phyloP scores from a whole-genome alignment of 1,140 invertebrate species.

The Battus philenor region DNA sequence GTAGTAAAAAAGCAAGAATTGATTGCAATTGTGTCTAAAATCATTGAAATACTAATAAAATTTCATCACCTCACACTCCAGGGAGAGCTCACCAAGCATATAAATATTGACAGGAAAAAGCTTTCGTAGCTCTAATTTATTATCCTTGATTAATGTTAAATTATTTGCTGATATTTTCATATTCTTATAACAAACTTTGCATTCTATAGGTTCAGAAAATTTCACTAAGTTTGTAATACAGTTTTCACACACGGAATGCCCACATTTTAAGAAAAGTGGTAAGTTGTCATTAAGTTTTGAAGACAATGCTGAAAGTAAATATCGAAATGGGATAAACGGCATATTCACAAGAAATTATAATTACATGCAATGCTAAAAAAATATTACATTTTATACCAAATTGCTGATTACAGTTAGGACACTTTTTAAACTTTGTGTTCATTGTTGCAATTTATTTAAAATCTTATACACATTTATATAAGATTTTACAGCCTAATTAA shows the following conservation, averaged over 20 bases:
- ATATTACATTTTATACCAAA: conserved; percentile 53
- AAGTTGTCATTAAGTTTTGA: conserved; percentile 36
- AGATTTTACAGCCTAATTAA: too few relatives aligned
- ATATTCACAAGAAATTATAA: not conserved
- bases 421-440: conserved; percentile 49
- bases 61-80: conserved; percentile 26
- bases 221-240: conserved; percentile 55
- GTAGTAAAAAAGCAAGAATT: too few relatives aligned
- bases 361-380: not conserved
- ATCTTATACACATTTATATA: too few relatives aligned
- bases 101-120: conserved; percentile 54
- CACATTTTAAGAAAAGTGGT: conserved; percentile 57
- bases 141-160: conserved; percentile 25
- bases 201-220: conserved; percentile 50
- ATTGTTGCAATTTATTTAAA: conserved; percentile 23
- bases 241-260: conserved; percentile 62
- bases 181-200: conserved; percentile 52
- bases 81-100: conserved; percentile 49
- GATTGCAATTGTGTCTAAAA: too few relatives aligned
- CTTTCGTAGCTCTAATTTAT: conserved; percentile 39
- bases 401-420: conserved; percentile 59
- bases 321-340: not conserved
- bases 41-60: too few relatives aligned
- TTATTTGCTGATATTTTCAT: conserved; percentile 32
- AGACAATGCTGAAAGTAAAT: conserved; percentile 21